These are phyloP conservation scores for Festucalex cinctus DNA, from an alignment of 2,113 vertebrate species.

Conservation along the genomic window DNA sequence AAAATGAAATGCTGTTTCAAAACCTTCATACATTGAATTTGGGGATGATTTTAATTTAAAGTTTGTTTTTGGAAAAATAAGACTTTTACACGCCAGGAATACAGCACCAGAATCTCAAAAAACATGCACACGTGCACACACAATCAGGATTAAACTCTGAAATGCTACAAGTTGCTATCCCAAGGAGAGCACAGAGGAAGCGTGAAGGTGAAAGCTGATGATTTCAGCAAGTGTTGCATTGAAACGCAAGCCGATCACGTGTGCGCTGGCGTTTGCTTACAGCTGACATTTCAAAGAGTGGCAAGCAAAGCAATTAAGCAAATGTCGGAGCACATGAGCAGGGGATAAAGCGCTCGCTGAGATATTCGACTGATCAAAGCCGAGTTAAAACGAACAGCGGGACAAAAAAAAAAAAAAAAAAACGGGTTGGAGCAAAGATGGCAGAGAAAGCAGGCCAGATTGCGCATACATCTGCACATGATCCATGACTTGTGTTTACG, in stretches of 20 bases:
- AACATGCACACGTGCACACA: neutral
- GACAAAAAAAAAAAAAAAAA: neutral
- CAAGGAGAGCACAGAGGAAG: neutral
- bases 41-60: neutral
- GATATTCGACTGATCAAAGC: slow-evolving; percentile 2
- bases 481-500: neutral
- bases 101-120: neutral
- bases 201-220: slow-evolving; percentile 1
- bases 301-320: slow-evolving; percentile 5
- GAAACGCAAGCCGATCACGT: neutral
- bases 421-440: neutral
- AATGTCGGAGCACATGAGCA: slow-evolving; percentile 5
- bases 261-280: neutral
- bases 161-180: neutral
- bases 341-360: neutral
- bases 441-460: neutral
- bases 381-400: neutral
- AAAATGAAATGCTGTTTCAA: neutral
- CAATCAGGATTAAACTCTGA: neutral
- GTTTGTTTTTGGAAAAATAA: neutral
- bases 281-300: slow-evolving; percentile 5
- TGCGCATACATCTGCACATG: neutral
- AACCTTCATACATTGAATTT: neutral
- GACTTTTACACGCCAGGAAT: neutral
- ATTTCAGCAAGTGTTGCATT: neutral